Evolutionary conservation across 2,888 invertebrate species (phyloP), one percentile per base, ranked within the genome.

Genomic region (Pristionchus mayeri): DNA sequence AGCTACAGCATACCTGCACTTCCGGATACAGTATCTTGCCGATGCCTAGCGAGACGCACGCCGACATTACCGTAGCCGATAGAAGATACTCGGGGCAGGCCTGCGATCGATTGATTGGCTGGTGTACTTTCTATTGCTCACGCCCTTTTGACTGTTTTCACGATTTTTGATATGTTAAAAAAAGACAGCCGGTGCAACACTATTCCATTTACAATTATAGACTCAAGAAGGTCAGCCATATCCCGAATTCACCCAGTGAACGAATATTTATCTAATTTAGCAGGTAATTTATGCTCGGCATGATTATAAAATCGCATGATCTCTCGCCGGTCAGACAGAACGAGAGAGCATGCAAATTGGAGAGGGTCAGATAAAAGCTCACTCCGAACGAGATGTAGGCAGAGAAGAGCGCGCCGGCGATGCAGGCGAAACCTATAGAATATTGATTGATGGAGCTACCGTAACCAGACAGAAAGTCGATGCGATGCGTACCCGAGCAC

Each of bases 41-140:
- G 24, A 95, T 96, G 91, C 96, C 96, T 37, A 98, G 93, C 0
- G 98, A 96, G 0, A 97, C 97, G 0, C 98, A 97, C 0, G 98
- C 97, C 0, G 97, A 96, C 98, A 98, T 98, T 0, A 98, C 96
- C 86, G 96, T 96, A 0, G 98, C 96, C 0, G 97, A 96, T 87
- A 98, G 95, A 60, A 98, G 94, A 93, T 98, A 96, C 0, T 96
- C 95, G 0, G 98, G 95, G 79, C 95, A 95, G 0, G 93, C 91
- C 92, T 92, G 84, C 16, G 40, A 67, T 0, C 37, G n/a, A 37
- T 67, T 37, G 67, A 37, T 34, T 37, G 37, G 7, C 37, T 67
- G 37, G 21, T 37, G 67, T 67, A 67, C 7, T 13, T 30, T 44
- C 44, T 9, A 9, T 9, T 9, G 44, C 44, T 44, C n/a, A n/a